Base-by-base conservation (phyloP, 2,113 vertebrate genomes). In the Leptobrachium leishanense region DNA sequence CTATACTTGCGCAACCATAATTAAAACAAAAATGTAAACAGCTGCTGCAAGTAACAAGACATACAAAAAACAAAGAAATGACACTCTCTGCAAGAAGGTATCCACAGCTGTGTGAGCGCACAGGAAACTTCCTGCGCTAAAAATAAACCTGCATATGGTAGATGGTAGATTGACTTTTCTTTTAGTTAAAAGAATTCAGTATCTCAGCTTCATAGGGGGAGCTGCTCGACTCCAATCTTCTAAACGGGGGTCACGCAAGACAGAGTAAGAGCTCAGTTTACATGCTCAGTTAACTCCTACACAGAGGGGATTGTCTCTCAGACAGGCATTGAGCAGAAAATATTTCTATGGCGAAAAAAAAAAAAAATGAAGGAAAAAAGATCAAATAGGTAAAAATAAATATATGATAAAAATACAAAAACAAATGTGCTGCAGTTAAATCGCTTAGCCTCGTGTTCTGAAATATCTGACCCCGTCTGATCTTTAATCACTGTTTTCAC, bases 201-300 rank as follows among this genome's bases (percentile, higher is more conserved):
- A 40, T 42, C 43, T 40, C 12, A 64, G 76, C 76, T 72, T n/a
- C 68, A 72, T n/a, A 67, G 64, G 42, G 68, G 55, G 31, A 78
- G 70, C 13, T 10, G 43, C 43, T 41, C 41, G 15, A 44, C 55
- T 53, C 69, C 43, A 31, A 43, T 53, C 8, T 54, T 65, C 50
- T 39, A 66, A 72, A 55, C 54, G 43, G 41, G 69, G 40, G 77
- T 72, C 69, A 72, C 40, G 68, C 76, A 71, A 78, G 76, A 78
- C 43, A 64, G 68, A 72, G 68, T 68, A 72, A 63, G 39, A 40
- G 43, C 31, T 40, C 59, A 41, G 77, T 54, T 79, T 79, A 72
- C 77, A 79, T 46, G 77, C 77, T 72, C 69, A 79, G 68, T 79
- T 72, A 79, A 67, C 62, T 66, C 8, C 68, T 54, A 68, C 77